Evolutionary conservation across 2,113 vertebrate species (phyloP).

Genomic region (Alethe castanea): DNA sequence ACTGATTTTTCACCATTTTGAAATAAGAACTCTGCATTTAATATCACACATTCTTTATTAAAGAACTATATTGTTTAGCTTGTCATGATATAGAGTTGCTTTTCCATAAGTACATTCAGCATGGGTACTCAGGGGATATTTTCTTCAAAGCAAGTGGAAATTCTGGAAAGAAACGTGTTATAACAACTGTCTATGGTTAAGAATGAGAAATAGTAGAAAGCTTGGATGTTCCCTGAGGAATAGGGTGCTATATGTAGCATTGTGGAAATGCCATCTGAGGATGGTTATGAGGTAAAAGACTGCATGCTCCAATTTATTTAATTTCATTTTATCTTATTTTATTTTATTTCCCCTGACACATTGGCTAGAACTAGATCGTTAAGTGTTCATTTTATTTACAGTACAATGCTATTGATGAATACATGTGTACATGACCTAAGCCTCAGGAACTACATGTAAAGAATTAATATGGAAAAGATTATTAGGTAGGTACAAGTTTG

Average conservation of each 20-base stretch:
- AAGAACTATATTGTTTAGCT: conserved; percentile 48
- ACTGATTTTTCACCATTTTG: conserved; percentile 43
- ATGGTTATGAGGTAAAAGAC: background rate
- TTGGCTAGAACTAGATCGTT: background rate
- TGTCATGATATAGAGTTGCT: conserved; percentile 48
- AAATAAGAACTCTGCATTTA: conserved; percentile 56
- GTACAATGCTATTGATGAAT: background rate
- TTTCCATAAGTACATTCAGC: conserved; percentile 77
- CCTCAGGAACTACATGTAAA: background rate
- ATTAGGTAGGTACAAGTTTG: background rate
- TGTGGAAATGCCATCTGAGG: conserved; percentile 9
- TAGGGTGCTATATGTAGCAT: background rate
- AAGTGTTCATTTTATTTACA: conserved; percentile 3
- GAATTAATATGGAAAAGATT: background rate
- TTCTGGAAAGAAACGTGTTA: conserved; percentile 65
- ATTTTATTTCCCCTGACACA: background rate
- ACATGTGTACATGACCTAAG: background rate
- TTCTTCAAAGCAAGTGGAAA: conserved; percentile 82
- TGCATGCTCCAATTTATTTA: background rate
- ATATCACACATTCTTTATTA: conserved; percentile 54
- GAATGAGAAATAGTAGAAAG: conserved; percentile 26
- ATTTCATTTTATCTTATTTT: background rate
- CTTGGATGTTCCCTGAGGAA: background rate
- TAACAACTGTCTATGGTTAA: conserved; percentile 23
- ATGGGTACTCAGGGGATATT: conserved; percentile 76